Conservation (phyloP, 1,140 invertebrate species). For the Geopemphigus sp. region DNA sequence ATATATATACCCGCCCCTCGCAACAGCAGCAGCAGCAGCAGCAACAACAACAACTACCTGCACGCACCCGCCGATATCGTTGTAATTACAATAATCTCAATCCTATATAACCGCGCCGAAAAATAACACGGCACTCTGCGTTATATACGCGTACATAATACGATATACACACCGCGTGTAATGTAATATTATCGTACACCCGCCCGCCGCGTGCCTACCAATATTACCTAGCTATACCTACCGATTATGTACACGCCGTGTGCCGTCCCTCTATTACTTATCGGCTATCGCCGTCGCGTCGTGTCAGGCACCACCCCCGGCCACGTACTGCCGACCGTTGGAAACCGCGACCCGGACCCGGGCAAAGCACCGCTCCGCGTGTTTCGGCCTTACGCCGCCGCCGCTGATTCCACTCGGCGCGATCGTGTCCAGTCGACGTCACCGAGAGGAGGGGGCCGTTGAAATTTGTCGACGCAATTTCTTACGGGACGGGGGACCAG, state of each 20-base stretch:
- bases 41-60: constrained; percentile 24
- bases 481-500: no score
- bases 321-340: not conserved
- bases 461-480: no score
- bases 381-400: no score
- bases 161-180: no score
- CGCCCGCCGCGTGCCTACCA: not conserved
- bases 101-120: constrained; percentile 25
- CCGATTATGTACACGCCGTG: constrained; percentile 2
- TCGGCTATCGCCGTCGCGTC: constrained; percentile 47
- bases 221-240: not conserved
- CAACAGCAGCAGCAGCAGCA: not conserved
- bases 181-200: constrained; percentile 2
- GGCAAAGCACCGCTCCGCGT: no score
- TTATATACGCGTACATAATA: not conserved
- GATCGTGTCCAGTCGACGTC: no score
- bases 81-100: constrained; percentile 36
- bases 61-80: constrained; percentile 35
- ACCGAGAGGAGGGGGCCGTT: no score
- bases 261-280: constrained; percentile 42
- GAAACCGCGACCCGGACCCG: no score
- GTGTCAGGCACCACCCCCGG: constrained; percentile 29
- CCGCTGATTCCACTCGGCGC: no score
- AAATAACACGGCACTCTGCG: not conserved
- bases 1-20: not conserved